Percentiles rank a stretch among this genome's conserved stretches.
These are phyloP conservation scores for Cyclargus thomasi DNA, from an alignment of 1,140 invertebrate species.

Conservation along the genomic window DNA sequence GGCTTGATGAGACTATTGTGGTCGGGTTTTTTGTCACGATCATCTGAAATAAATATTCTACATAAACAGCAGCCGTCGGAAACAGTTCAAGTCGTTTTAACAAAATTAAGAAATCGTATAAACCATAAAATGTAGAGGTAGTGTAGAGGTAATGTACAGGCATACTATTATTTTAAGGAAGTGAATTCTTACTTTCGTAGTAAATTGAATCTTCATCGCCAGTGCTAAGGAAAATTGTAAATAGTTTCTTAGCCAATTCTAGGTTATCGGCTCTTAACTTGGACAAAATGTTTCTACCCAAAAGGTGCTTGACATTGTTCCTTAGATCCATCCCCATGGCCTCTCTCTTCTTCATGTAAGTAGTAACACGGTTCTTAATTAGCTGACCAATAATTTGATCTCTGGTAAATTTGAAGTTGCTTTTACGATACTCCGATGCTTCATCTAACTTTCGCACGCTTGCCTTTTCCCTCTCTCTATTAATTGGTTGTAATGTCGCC, in stretches of 20 bases:
- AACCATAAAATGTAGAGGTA: too few relatives aligned
- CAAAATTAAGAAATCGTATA: too few relatives aligned
- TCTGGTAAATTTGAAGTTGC: conserved; percentile 40
- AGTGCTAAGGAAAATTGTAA: conserved; percentile 41
- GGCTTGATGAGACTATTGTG: background rate
- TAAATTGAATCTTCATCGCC: conserved; percentile 30
- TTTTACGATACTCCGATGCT: conserved; percentile 21
- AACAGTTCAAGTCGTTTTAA: too few relatives aligned
- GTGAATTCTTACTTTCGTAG: background rate
- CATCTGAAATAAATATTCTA: background rate
- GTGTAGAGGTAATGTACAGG: too few relatives aligned
- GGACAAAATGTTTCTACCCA: conserved; percentile 45
- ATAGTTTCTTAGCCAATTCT: conserved; percentile 51
- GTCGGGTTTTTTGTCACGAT: background rate
- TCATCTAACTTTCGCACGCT: background rate
- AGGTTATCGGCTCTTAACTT: conserved; percentile 46
- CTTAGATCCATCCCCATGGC: conserved; percentile 25
- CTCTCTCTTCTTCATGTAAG: conserved; percentile 48
- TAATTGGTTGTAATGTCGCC: background rate
- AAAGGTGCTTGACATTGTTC: conserved; percentile 43
- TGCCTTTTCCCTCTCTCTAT: background rate
- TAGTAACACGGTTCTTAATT: conserved; percentile 49
- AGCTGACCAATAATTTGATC: conserved; percentile 51
- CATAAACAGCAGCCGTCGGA: too few relatives aligned
- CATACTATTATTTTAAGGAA: too few relatives aligned